Evolutionary conservation across 2,888 invertebrate genomes (phyloP).

Genomic region (Bembecia ichneumoniformis): DNA sequence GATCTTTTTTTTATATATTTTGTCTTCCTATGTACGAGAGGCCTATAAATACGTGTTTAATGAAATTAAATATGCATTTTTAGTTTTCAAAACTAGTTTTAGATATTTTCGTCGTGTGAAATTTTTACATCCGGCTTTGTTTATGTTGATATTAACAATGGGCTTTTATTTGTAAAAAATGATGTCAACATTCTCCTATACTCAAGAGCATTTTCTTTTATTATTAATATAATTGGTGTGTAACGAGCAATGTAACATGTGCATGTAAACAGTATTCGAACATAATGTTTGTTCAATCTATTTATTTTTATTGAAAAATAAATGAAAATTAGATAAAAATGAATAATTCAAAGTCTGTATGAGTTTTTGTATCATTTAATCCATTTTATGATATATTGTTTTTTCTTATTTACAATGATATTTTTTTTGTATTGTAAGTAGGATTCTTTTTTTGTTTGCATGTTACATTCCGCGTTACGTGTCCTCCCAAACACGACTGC

Average conservation of each 20-base stretch:
- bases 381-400: no score
- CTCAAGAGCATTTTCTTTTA: not conserved
- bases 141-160: conserved; percentile 1
- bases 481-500: conserved; percentile 35
- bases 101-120: conserved; percentile 13
- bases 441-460: not conserved
- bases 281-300: no score
- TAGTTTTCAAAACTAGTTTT: conserved; percentile 20
- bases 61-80: conserved; percentile 23
- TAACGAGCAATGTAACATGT: not conserved
- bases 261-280: no score
- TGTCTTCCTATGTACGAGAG: conserved; percentile 32
- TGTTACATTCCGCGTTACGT: not conserved
- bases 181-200: not conserved
- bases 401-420: no score
- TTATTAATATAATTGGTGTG: not conserved
- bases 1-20: conserved; percentile 18
- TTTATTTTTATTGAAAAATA: no score
- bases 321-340: no score
- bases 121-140: no score
- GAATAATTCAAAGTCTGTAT: no score
- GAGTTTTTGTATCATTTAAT: no score
- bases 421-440: no score
- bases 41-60: conserved; percentile 21
- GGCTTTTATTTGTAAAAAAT: not conserved